Evolutionary conservation across 2,888 invertebrate genomes (phyloP), one percentile per base, ranked within the genome.

Genomic region (Mycalesis mineus): DNA sequence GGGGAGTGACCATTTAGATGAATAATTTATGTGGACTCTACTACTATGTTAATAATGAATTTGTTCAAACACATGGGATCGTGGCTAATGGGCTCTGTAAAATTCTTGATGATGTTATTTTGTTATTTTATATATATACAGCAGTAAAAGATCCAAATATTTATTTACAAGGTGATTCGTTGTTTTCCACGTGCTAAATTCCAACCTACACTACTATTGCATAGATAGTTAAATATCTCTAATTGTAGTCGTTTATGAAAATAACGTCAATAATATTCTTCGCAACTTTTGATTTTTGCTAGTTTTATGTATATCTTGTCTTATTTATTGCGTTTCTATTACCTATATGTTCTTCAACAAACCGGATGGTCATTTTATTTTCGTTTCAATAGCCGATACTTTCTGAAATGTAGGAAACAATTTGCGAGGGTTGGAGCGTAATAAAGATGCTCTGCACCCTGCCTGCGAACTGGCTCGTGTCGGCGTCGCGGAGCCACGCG

Each of bases 391-490:
- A n/a, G n/a, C n/a, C 3, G 22, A 22, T 22, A n/a, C 5, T 22
- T 22, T 2, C 3, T 22, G 22, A 22, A 13, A 9, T 15, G 0
- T 58, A 88, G 88, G 88, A 87, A 45, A 87, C 84, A 0, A 83
- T 88, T 49, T 83, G 85, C 63, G 80, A 82, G 31, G 82, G 83
- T 7, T 86, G 88, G 87, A 77, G 95, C 39, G 96, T 95, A 47
- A 91, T 97, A 17, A 96, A 96, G 80, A 96, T 95, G 70, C 88
- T 97, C 44, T 96, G 96, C 84, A 93, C 92, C 0, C 84, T 97
- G 66, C 97, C 97, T 0, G 96, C 97, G 70, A 94, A 94, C 68
- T 97, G 96, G 91, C 95, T 97, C 82, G 95, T 95, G 47, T 95
- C 95, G 57, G 92, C 92, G 29, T 76, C 87, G 1, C 91, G 96